Evolutionary conservation across 2,888 invertebrate species (phyloP).

Genomic region (Lepeophtheirus nordmannii): DNA sequence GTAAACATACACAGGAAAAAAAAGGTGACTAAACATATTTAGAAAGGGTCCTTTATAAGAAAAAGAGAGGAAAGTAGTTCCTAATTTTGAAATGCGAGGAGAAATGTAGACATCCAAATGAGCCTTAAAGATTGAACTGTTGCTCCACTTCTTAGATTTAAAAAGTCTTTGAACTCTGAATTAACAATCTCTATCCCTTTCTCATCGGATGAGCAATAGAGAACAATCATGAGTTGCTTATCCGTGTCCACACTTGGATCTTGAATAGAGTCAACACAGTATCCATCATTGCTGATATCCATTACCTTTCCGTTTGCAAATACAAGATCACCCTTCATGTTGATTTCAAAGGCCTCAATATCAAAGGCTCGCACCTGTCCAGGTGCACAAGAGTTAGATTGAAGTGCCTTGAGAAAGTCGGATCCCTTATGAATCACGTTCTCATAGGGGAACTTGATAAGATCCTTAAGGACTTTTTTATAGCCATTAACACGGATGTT

Average conservation of each 20-base stretch:
- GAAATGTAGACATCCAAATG: too few relatives aligned
- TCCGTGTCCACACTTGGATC: neutral
- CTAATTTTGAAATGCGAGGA: too few relatives aligned
- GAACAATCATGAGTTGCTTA: neutral
- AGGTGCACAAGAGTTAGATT: neutral
- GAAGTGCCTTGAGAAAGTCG: neutral
- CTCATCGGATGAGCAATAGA: neutral
- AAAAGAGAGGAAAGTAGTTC: too few relatives aligned
- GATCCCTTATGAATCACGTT: constrained; percentile 12
- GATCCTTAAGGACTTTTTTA: neutral
- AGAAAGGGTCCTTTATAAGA: too few relatives aligned
- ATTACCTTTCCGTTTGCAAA: neutral
- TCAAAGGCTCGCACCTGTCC: neutral
- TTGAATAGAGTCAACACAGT: neutral
- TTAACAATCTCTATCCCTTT: neutral
- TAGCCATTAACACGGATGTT: constrained; percentile 11
- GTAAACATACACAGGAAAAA: too few relatives aligned
- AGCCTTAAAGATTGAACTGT: too few relatives aligned
- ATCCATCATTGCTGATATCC: neutral
- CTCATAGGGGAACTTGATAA: constrained; percentile 14
- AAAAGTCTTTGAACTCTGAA: neutral
- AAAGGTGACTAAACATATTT: too few relatives aligned
- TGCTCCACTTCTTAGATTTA: neutral
- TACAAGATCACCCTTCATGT: neutral
- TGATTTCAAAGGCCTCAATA: neutral